Evolutionary conservation across 2,113 vertebrate species (phyloP), one percentile per base, ranked within the genome.

Genomic region (Ascaphus truei): DNA sequence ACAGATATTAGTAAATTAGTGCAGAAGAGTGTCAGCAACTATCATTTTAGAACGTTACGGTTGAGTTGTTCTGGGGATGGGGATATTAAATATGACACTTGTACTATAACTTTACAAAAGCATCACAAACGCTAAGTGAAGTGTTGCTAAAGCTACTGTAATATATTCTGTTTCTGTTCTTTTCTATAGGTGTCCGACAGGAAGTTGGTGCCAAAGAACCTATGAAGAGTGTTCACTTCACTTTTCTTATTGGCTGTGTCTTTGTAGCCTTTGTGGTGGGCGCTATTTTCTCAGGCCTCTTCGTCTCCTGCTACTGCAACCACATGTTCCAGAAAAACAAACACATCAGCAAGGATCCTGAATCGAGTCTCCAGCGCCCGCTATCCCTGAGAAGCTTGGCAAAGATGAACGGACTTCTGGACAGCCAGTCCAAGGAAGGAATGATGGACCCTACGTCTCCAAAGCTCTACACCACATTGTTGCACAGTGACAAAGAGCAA

Each of bases 271-370:
- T 96, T 9, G 84, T 91, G 59, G 75, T 96, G 33, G 94, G 94
- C 5, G 93, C 93, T 26, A 90, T 93, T 12, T 85, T 94, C 25
- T 96, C 94, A 0, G 94, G 92, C 22, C 88, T 96, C 47, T 80
- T 95, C 47, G 92, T 96, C 22, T 95, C 94, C 62, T 96, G 93
- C 71, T 94, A 93, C 62, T 96, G 94, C 72, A 94, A 90, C 78
- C 92, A 89, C 61, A 79, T 85, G 0, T 83, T 89, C 33, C 85
- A 87, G 75, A 91, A 86, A 75, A 85, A 84, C 61, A 91, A 85
- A 66, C 86, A 79, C 53, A 36, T 87, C 12, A 79, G 82, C 12
- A 95, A 94, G 69, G 93, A 94, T 66, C 83, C 92, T 0, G 93
- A 96, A 79, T 82, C 85, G 1, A 82, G 89, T 0, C 90, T 94